Evolutionary conservation across 2,888 invertebrate species (phyloP), one percentile per base, ranked within the genome.

Genomic region (Candidula unifasciata): DNA sequence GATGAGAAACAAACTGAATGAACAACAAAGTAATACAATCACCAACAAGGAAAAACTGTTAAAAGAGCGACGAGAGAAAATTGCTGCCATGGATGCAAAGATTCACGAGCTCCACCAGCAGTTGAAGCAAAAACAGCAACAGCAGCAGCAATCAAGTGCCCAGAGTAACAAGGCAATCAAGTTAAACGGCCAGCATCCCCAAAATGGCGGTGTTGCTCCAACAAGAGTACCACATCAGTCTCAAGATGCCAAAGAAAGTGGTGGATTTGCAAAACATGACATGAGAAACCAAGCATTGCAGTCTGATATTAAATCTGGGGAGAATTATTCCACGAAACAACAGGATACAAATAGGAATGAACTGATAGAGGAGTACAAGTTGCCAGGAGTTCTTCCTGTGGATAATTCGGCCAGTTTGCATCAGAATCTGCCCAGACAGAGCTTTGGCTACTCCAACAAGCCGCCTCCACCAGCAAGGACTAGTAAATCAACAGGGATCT

Each of bases 1-100:
- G 98, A 97, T 98, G 93, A 97, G 98, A 87, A 98, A 98, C 95
- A 98, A 98, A 94, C 95, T 98, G 94, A 97, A 98, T 94, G 97
- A 98, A 94, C 97, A 98, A 94, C 98, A 97, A 94, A 98, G 96
- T 95, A 97, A 96, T 89, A 96, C 97, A 90, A 95, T 99, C 90
- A 96, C 96, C 88, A 96, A 97, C 90, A 98, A 98, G 94, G 95
- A 97, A 87, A 97, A 98, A 91, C 96, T 97, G 71, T 94, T 98
- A 90, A 68, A 77, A 52, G 96, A 96, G 83, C 97, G 97, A 90
- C 95, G 97, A 78, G 97, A 97, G 89, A 98, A 99, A 94, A 96
- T 98, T 95, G 95, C 96, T 84, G 96, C 96, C 90, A 97, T 98
- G 92, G 98, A 99, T 95, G 96, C 97, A 90, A 95, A 98, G 90